These are phyloP conservation scores for Hydrolagus colliei DNA, from an alignment of 2,797 vertebrate species.

Conservation along the genomic window DNA sequence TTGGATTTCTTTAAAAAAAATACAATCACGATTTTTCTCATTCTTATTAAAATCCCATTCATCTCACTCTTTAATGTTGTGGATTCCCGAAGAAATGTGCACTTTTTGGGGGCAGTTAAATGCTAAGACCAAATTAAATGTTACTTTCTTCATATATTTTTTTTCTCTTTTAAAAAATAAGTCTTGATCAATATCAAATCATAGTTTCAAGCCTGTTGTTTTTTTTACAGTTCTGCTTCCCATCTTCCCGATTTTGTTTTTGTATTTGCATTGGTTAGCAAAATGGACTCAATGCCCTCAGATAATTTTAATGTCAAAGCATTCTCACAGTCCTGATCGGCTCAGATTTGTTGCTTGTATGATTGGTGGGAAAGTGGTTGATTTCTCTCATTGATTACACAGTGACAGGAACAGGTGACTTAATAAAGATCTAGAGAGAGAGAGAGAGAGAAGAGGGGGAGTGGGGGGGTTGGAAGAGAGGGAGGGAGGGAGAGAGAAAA, in stretches of 20 bases:
- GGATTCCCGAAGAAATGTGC: no score
- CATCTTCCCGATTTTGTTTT: background rate
- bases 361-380: constrained; percentile 23
- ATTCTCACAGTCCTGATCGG: background rate
- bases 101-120: no score
- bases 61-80: background rate
- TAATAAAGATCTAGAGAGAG: constrained; percentile 31
- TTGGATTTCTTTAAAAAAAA: no score
- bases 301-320: background rate
- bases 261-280: background rate
- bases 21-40: no score
- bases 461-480: background rate
- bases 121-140: no score
- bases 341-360: constrained; percentile 21
- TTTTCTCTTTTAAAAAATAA: background rate
- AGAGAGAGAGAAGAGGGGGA: background rate
- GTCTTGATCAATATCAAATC: background rate
- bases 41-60: background rate
- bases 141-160: background rate
- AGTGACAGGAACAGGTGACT: constrained; percentile 53
- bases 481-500: constrained; percentile 35
- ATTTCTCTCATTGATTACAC: constrained; percentile 32
- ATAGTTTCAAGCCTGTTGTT: background rate
- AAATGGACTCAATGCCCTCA: background rate
- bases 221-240: no score